phyloP scores from a whole-genome alignment of 64 coral and sea anemone genomes.

The Pachyseris speciosa region DNA sequence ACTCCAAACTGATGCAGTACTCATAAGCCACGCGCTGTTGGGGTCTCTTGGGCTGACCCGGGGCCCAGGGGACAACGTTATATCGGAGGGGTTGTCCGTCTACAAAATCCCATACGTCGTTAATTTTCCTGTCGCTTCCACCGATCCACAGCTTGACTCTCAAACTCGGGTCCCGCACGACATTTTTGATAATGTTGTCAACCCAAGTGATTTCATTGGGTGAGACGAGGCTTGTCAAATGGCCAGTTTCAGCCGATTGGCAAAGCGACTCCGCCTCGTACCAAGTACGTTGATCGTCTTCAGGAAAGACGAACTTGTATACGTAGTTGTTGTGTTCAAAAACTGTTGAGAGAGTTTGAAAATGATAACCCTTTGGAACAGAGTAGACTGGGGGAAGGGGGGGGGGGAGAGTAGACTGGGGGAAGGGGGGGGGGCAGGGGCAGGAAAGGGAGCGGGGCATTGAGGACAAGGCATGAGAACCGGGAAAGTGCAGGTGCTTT shows the following conservation, averaged over 20 bases:
- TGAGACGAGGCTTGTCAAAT: slow-evolving; percentile 66
- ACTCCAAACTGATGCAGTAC: slow-evolving; percentile 78
- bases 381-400: too few relatives aligned
- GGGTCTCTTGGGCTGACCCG: slow-evolving; percentile 79
- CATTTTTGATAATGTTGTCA: not conserved
- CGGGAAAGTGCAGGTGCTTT: too few relatives aligned
- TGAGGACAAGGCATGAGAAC: too few relatives aligned
- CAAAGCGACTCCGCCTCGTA: slow-evolving; percentile 62
- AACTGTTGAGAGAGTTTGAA: slow-evolving; percentile 29
- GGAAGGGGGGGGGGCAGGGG: too few relatives aligned
- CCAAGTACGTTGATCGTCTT: slow-evolving; percentile 74
- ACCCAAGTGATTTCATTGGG: slow-evolving; percentile 60
- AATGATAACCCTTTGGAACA: too few relatives aligned
- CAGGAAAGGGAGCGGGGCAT: too few relatives aligned
- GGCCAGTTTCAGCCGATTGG: slow-evolving; percentile 30
- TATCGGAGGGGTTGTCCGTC: slow-evolving; percentile 71
- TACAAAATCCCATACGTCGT: slow-evolving; percentile 78
- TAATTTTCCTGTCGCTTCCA: slow-evolving; percentile 62
- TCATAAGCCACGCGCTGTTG: slow-evolving; percentile 18
- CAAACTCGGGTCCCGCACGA: not conserved
- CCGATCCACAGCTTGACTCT: slow-evolving; percentile 60
- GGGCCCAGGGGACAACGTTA: slow-evolving; percentile 72
- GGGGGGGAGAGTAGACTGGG: too few relatives aligned
- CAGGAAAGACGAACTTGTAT: slow-evolving; percentile 70
- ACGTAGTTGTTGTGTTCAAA: slow-evolving; percentile 55